Evolutionary conservation across 2,888 invertebrate genomes (phyloP).

Genomic region (Anaspis maculata): DNA sequence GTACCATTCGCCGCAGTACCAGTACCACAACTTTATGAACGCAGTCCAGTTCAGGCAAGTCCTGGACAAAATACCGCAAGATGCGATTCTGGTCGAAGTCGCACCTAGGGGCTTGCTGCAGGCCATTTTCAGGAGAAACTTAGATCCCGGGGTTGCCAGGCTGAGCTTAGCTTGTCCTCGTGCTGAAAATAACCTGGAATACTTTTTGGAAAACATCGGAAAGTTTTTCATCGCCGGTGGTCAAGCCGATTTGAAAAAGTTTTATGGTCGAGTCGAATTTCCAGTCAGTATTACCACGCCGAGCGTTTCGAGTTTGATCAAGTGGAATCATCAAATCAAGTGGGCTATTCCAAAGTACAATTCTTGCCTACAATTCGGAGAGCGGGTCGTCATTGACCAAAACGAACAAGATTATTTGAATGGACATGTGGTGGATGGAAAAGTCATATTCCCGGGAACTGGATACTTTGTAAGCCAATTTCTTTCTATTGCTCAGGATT

Average conservation of each 20-base stretch:
- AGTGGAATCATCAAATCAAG: slow-evolving; percentile 78
- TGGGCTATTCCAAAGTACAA: slow-evolving; percentile 65
- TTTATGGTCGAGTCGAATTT: slow-evolving; percentile 64
- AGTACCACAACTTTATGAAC: slow-evolving; percentile 74
- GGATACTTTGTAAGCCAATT: slow-evolving; percentile 39
- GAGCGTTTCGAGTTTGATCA: slow-evolving; percentile 71
- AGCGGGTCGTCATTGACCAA: slow-evolving; percentile 69
- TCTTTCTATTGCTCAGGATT: no score
- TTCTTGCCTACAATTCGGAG: slow-evolving; percentile 60
- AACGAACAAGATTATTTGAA: slow-evolving; percentile 13
- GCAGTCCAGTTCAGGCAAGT: slow-evolving; percentile 65
- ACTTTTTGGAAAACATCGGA: slow-evolving; percentile 30
- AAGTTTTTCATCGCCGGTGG: slow-evolving; percentile 64
- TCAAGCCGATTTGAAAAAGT: slow-evolving; percentile 61
- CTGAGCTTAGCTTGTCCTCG: slow-evolving; percentile 61
- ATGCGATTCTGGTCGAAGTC: slow-evolving; percentile 75
- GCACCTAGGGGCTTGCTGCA: slow-evolving; percentile 81
- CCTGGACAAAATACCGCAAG: slow-evolving; percentile 63
- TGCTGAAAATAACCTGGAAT: slow-evolving; percentile 53
- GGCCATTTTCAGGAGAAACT: slow-evolving; percentile 66
- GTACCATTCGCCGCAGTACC: slow-evolving; percentile 72
- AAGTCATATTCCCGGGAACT: slow-evolving; percentile 52
- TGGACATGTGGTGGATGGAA: slow-evolving; percentile 28
- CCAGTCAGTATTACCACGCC: slow-evolving; percentile 83
- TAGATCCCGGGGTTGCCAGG: slow-evolving; percentile 55